These are phyloP conservation scores for Apteryx owenii DNA, from an alignment of 2,113 vertebrate species.

Conservation along the genomic window DNA sequence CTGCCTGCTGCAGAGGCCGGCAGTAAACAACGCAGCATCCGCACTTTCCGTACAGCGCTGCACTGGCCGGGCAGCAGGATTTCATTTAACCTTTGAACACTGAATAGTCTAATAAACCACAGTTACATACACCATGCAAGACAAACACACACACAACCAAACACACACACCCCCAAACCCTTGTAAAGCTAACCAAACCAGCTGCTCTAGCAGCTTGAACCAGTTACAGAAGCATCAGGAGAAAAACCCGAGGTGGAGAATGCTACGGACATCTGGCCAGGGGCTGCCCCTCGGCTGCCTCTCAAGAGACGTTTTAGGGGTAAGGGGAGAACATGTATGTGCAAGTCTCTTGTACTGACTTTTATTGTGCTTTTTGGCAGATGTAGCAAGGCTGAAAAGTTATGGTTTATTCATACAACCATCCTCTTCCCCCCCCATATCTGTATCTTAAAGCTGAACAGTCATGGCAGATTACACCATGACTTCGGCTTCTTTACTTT, in stretches of 20 bases:
- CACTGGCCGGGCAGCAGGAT: neutral
- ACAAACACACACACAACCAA: neutral
- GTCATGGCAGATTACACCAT: neutral
- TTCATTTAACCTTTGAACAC: neutral
- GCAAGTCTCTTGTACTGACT: neutral
- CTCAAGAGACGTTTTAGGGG: neutral
- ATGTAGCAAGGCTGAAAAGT: neutral
- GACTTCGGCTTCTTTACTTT: neutral
- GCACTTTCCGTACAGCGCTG: rapidly evolving
- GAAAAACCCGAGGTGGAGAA: rapidly evolving
- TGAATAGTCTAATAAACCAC: neutral
- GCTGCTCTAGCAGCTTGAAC: neutral
- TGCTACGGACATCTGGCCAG: too few species aligned
- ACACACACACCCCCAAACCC: neutral
- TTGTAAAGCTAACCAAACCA: neutral
- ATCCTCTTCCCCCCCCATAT: neutral
- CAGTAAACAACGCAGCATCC: rapidly evolving
- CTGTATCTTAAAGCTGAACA: neutral
- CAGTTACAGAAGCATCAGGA: neutral
- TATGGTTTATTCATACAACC: neutral
- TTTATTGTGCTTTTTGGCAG: neutral
- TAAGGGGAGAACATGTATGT: neutral
- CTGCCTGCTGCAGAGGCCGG: neutral
- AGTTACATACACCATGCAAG: neutral
- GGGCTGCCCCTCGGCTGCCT: neutral